Conservation (phyloP, 2,888 invertebrate species). For the Lordiphosa andalusiaca region DNA sequence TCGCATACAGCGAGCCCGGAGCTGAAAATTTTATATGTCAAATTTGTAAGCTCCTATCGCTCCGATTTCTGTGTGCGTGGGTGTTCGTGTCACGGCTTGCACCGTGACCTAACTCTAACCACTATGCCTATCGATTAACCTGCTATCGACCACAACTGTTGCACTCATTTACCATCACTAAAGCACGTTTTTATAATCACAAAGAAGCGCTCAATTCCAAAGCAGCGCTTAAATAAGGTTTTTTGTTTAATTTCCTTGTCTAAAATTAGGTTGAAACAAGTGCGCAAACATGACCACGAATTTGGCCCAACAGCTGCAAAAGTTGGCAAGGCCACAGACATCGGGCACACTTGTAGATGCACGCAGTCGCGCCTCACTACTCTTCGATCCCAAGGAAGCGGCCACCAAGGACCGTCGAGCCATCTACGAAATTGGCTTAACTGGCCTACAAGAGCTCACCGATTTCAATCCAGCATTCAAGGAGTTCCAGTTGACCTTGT, state of each 20-base stretch:
- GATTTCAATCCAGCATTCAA: constrained; percentile 87
- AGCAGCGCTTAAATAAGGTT: constrained; percentile 34
- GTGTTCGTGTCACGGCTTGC: no score
- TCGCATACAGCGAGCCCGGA: no score
- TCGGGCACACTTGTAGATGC: constrained; percentile 85
- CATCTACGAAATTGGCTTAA: constrained; percentile 91
- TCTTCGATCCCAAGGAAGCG: constrained; percentile 95
- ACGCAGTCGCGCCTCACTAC: constrained; percentile 88
- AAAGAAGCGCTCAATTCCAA: constrained; percentile 1
- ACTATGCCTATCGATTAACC: no score
- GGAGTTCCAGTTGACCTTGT: constrained; percentile 88
- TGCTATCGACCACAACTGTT: background rate
- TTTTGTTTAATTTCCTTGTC: background rate
- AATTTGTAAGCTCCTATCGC: no score
- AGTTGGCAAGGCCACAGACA: constrained; percentile 89
- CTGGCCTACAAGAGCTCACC: constrained; percentile 91
- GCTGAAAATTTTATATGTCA: no score
- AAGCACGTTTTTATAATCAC: background rate
- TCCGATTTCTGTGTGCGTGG: no score
- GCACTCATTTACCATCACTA: background rate
- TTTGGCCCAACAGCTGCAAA: constrained; percentile 88
- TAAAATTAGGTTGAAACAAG: background rate
- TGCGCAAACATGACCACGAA: constrained; percentile 84
- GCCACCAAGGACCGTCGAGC: constrained; percentile 91
- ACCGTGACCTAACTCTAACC: no score